These are phyloP conservation scores for Panthera uncia DNA, from an alignment of 2,113 vertebrate genomes.

Conservation along the genomic window DNA sequence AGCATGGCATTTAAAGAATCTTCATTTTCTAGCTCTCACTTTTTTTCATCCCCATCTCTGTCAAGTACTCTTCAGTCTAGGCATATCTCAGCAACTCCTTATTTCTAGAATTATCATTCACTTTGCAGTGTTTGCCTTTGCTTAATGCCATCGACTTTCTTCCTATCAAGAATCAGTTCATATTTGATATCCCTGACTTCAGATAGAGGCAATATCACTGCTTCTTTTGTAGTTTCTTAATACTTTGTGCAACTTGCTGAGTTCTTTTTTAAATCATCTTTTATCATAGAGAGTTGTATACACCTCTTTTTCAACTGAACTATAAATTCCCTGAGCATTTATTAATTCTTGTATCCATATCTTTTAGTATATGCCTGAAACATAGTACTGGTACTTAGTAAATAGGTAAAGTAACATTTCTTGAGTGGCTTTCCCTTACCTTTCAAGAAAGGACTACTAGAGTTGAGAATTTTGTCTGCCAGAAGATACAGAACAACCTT, in stretches of 20 bases:
- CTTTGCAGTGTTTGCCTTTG: not conserved
- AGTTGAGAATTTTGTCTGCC: not conserved
- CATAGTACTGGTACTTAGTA: not conserved
- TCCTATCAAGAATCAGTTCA: not conserved
- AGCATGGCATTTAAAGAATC: not conserved
- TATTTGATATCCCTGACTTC: not conserved
- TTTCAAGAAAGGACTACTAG: not conserved
- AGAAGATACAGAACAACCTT: slow-evolving; percentile 4
- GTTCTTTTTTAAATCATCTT: not conserved
- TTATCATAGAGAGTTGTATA: not conserved
- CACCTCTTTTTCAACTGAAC: not conserved
- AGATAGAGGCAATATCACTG: not conserved
- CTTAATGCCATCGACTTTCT: not conserved
- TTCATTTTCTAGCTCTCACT: not conserved
- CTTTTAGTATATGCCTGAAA: not conserved
- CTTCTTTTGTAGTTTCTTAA: slow-evolving; percentile 9
- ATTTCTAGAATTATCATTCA: not conserved
- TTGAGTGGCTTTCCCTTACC: not conserved
- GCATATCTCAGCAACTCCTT: not conserved
- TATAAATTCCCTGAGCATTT: not conserved
- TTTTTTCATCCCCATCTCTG: not conserved
- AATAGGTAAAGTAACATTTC: slow-evolving; percentile 10
- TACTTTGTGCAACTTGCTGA: not conserved
- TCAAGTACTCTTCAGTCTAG: not conserved
- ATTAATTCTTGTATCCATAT: not conserved